Percentiles rank a stretch among this genome's conserved stretches.
phyloP scores from a whole-genome alignment of 2,888 invertebrate genomes.

The Agrotis puta region DNA sequence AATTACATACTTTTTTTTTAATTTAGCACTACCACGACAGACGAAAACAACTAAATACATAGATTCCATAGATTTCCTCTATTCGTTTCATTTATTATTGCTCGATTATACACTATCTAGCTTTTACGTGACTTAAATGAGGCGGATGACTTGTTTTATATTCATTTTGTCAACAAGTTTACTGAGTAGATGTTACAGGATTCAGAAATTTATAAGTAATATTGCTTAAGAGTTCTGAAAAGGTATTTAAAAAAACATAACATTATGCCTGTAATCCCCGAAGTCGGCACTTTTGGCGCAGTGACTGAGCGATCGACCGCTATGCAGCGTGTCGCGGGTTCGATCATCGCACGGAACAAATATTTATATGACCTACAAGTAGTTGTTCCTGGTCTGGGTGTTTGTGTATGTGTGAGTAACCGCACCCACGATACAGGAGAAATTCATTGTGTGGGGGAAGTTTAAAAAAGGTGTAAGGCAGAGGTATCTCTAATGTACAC shows the following conservation, averaged over 20 bases:
- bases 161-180: constrained; percentile 13
- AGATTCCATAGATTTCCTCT: constrained; percentile 43
- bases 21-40: constrained; percentile 59
- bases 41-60: constrained; percentile 49
- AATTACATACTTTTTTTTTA: constrained; percentile 32
- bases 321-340: no score
- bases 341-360: no score
- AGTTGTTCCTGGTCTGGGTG: no score
- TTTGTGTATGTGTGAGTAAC: no score
- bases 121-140: constrained; percentile 55
- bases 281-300: no score
- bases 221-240: constrained; percentile 3
- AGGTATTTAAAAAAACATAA: neutral
- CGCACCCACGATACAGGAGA: no score
- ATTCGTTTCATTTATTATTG: constrained; percentile 63
- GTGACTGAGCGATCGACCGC: no score
- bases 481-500: no score
- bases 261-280: no score
- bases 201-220: neutral
- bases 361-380: no score
- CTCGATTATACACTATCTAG: constrained; percentile 56
- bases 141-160: constrained; percentile 55
- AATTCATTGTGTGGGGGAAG: no score
- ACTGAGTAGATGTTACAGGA: constrained; percentile 39
- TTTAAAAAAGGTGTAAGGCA: no score